Conservation (phyloP, 2,888 invertebrate species). For the Lomographa bimaculata region DNA sequence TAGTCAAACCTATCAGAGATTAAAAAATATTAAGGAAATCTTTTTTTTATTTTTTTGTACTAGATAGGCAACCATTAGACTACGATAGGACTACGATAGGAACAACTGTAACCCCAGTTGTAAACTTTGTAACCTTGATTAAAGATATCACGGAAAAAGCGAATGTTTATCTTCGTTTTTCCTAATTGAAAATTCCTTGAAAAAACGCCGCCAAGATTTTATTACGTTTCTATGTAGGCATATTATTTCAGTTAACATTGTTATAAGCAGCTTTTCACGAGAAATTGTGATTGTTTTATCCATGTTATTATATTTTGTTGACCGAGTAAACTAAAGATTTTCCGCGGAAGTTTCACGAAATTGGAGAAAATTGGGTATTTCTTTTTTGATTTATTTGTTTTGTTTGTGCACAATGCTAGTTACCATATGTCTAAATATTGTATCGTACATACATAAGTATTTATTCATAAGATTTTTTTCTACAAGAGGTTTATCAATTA, state of each 20-base stretch:
- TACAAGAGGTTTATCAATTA: neutral
- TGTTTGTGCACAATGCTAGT: neutral
- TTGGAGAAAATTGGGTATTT: conserved; percentile 10
- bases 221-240: neutral
- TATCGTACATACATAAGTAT: too few relatives aligned
- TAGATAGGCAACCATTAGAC: too few relatives aligned
- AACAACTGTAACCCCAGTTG: too few relatives aligned
- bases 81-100: too few relatives aligned
- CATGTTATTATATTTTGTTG: conserved; percentile 16
- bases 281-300: conserved; percentile 21
- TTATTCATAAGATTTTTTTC: neutral
- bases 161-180: conserved; percentile 1
- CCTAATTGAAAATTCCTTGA: conserved; percentile 4
- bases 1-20: too few relatives aligned
- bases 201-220: neutral
- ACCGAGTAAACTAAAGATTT: conserved; percentile 4
- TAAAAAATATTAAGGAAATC: too few relatives aligned
- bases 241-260: neutral
- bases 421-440: too few relatives aligned
- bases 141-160: conserved; percentile 3
- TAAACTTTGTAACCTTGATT: too few relatives aligned
- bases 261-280: conserved; percentile 4
- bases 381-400: conserved; percentile 7
- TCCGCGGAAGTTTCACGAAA: conserved; percentile 11
- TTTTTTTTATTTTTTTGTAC: too few relatives aligned